Percentiles rank a stretch among this genome's conserved stretches.
These are phyloP conservation scores for Coelinius sp. DNA, from an alignment of 2,888 invertebrate species.

Conservation along the genomic window DNA sequence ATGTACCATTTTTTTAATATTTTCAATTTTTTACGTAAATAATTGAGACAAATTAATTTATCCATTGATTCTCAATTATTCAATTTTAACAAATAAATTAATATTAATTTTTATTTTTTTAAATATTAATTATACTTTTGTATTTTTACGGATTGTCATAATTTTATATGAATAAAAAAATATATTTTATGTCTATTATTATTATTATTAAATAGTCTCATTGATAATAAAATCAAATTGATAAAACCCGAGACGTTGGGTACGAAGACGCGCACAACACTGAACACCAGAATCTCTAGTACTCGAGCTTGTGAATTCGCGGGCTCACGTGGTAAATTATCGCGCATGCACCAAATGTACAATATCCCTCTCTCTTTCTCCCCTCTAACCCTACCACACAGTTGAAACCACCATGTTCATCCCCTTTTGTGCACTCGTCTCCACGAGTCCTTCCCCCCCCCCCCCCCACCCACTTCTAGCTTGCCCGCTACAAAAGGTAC, in stretches of 20 bases:
- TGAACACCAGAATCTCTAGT: slow-evolving; percentile 62
- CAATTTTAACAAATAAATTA: neutral
- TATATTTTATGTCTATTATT: too few relatives aligned
- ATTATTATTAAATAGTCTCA: neutral
- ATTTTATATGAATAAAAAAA: too few relatives aligned
- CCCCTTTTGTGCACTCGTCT: too few relatives aligned
- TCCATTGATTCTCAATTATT: neutral
- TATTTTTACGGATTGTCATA: too few relatives aligned
- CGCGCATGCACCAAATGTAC: slow-evolving; percentile 65
- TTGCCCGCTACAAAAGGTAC: neutral
- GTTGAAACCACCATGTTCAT: slow-evolving; percentile 3
- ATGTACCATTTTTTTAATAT: neutral
- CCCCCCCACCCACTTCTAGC: slow-evolving; percentile 7
- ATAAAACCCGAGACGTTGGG: slow-evolving; percentile 54
- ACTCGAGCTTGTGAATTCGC: slow-evolving; percentile 62
- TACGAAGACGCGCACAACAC: slow-evolving; percentile 67
- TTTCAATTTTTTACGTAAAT: neutral
- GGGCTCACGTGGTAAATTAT: slow-evolving; percentile 67
- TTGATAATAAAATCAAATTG: neutral
- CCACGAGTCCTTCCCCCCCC: slow-evolving; percentile 30
- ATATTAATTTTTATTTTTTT: too few relatives aligned
- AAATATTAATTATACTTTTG: too few relatives aligned
- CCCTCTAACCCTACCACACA: slow-evolving; percentile 31
- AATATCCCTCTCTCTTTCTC: slow-evolving; percentile 18
- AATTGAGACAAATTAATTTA: neutral